These are phyloP conservation scores for Leuciscus idus DNA, from an alignment of 2,113 vertebrate genomes.

Conservation along the genomic window DNA sequence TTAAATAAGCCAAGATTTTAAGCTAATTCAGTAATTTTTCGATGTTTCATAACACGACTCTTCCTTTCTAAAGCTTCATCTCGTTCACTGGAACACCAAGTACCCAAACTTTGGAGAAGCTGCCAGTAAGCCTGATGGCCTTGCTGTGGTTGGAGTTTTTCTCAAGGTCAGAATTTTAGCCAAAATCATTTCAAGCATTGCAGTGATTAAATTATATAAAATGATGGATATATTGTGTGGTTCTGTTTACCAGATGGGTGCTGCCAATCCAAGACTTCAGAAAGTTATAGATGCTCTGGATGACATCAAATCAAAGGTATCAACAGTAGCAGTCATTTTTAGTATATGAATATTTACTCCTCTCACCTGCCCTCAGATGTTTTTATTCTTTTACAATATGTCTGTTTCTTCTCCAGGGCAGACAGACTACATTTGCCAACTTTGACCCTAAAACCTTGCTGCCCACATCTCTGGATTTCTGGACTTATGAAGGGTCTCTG, in stretches of 20 bases:
- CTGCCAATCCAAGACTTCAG: conserved; percentile 83
- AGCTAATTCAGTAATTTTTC: neutral
- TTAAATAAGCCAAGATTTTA: neutral
- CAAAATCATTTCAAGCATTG: neutral
- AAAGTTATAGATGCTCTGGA: conserved; percentile 82
- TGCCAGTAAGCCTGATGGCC: conserved; percentile 85
- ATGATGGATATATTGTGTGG: neutral
- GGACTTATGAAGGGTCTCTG: conserved; percentile 92
- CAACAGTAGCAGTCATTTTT: neutral
- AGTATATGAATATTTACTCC: neutral
- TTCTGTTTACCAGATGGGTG: conserved; percentile 78
- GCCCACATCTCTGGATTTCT: conserved; percentile 83
- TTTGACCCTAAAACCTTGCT: conserved; percentile 86
- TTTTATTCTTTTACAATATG: neutral
- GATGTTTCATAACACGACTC: neutral
- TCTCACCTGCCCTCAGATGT: neutral
- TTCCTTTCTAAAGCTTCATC: conserved; percentile 82
- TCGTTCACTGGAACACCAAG: conserved; percentile 97
- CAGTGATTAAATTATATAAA: neutral
- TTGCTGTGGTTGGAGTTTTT: conserved; percentile 92
- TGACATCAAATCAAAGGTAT: conserved; percentile 87
- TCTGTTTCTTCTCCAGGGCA: conserved; percentile 74
- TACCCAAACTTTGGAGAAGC: conserved; percentile 87
- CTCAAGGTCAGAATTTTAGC: conserved; percentile 80
- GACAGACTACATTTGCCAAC: conserved; percentile 79